Evolutionary conservation across 2,113 vertebrate genomes (phyloP).

Genomic region (Accipiter virgatus): DNA sequence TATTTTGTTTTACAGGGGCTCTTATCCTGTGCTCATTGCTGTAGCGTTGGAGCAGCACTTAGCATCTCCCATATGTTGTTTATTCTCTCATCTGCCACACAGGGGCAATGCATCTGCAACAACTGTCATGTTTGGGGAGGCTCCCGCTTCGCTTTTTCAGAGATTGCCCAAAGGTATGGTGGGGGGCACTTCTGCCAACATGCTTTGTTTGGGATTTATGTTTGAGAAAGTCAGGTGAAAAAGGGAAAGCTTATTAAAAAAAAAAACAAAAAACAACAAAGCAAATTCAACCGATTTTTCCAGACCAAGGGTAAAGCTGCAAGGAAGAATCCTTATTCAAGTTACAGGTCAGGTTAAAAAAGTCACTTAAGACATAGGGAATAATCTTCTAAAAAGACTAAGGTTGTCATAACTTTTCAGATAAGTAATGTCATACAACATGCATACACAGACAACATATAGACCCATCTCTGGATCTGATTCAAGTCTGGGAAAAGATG

Average conservation of each 20-base stretch:
- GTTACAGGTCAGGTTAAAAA: neutral
- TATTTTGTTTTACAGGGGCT: conserved; percentile 2
- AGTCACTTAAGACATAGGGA: neutral
- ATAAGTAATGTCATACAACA: neutral
- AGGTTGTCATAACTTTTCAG: neutral
- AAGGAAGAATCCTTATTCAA: neutral
- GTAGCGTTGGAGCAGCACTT: rapidly evolving
- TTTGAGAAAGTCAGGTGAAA: neutral
- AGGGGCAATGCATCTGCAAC: conserved; percentile 62
- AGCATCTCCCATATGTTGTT: neutral
- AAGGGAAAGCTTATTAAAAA: neutral
- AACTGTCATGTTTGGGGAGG: neutral
- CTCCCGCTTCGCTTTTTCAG: neutral
- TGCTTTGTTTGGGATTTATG: neutral
- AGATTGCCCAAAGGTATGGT: neutral
- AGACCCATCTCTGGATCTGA: neutral
- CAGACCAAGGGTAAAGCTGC: neutral
- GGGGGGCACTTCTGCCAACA: neutral
- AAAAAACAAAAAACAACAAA: neutral
- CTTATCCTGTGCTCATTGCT: neutral
- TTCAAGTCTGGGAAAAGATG: neutral
- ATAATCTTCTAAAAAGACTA: neutral
- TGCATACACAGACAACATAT: neutral
- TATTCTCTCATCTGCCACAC: conserved; percentile 54
- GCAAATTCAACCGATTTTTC: neutral